These are phyloP conservation scores for Engystomops pustulosus DNA, from an alignment of 2,113 vertebrate genomes.

Conservation along the genomic window DNA sequence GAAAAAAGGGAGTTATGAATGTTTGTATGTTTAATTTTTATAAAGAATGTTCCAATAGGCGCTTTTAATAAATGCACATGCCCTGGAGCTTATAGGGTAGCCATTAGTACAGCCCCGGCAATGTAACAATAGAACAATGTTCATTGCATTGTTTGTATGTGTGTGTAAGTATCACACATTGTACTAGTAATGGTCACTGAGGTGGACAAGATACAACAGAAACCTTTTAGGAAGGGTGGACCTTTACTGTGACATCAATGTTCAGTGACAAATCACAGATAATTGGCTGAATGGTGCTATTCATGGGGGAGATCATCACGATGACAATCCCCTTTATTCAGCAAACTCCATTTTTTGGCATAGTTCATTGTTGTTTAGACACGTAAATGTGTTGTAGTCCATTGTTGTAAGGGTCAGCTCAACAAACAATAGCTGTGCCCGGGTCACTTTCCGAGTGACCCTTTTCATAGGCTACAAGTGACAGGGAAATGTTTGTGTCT, in stretches of 20 bases:
- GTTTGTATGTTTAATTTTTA: too few species aligned
- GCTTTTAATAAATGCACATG: too few species aligned
- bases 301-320: not conserved
- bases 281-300: conserved; percentile 8
- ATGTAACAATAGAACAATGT: not conserved
- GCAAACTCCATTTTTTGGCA: not conserved
- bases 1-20: too few species aligned
- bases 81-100: not conserved
- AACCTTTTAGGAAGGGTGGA: not conserved
- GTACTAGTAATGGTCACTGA: not conserved
- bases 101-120: not conserved
- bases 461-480: not conserved
- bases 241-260: not conserved
- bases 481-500: not conserved
- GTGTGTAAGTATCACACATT: not conserved
- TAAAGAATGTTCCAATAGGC: too few species aligned
- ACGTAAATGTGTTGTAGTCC: not conserved
- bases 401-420: not conserved
- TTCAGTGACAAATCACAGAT: not conserved
- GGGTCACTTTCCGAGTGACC: not conserved
- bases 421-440: not conserved
- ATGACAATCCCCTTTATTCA: conserved; percentile 10
- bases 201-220: conserved; percentile 1
- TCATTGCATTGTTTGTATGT: not conserved
- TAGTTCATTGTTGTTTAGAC: conserved; percentile 8